Base-by-base conservation (phyloP, 2,113 vertebrate genomes). In the Heteronetta atricapilla region DNA sequence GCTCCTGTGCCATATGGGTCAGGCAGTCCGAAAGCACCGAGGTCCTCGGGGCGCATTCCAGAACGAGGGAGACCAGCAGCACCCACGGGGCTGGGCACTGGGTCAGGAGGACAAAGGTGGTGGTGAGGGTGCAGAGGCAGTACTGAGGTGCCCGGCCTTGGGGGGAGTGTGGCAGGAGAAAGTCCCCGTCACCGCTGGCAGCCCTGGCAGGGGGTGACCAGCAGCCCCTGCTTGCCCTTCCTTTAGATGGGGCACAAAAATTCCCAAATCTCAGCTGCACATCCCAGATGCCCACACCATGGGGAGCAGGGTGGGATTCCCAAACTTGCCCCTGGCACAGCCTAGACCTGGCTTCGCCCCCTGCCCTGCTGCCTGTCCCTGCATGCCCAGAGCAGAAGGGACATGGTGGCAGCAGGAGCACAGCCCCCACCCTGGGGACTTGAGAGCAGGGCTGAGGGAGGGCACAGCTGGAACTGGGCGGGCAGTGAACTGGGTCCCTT, bases 71-170 rank as follows among this genome's bases (percentile, higher is more conserved):
- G 44, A 18, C 0, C 0, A 60, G 72, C 63, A 82, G 55, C 50
- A 44, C 53, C 34, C 28, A n/a, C 0, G 0, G 55, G 50, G n/a
- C 6, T 53, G 66, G 23, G 25, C n/a, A 13, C 25, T 29, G 79
- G 83, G 90, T 83, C 80, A 92, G 82, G 68, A 83, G 88, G 92
- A 29, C 88, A 92, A 75, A 95, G 80, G 92, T 81, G 80, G 34
- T 4, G 1, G 25, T 0, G 2, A n/a, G 12, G 34, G 11, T 52
- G n/a, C 60, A 72, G 33, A 8, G 2, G 1, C 6, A 22, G 59
- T 17, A 2, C 14, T 67, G 34, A 44, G 42, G 25, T 42, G 55
- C 23, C 8, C 17, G 17, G 23, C 15, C 72, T 11, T 16, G 3
- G 8, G 33, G 17, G 42, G 42, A 58, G 21, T 21, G 12, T 42